Percentiles rank a stretch among this genome's conserved stretches.
Evolutionary conservation across 2,888 invertebrate species (phyloP).

Genomic region (Heteromurus nitidus): DNA sequence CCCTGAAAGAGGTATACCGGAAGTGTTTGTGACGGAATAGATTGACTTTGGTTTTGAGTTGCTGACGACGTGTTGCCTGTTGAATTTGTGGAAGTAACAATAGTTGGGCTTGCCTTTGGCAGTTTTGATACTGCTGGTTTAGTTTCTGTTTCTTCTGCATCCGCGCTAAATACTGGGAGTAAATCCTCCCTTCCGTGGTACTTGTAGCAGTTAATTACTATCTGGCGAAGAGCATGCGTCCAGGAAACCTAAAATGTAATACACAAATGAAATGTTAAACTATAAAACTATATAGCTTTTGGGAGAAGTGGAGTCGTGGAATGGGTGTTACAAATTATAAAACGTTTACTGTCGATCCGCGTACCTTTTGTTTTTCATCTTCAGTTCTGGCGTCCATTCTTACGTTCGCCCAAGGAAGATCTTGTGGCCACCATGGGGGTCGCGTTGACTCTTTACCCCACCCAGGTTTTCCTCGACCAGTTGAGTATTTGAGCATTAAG

Average conservation of each 20-base stretch:
- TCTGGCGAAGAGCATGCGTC: conserved; percentile 97
- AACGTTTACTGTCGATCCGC: too few species aligned
- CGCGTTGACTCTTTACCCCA: conserved; percentile 97
- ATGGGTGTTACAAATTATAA: neutral
- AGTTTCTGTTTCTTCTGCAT: conserved; percentile 85
- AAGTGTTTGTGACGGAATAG: conserved; percentile 71
- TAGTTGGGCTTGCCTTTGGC: conserved; percentile 84
- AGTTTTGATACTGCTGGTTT: conserved; percentile 78
- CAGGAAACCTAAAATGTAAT: conserved; percentile 92
- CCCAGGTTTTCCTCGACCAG: conserved; percentile 95
- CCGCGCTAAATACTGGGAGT: conserved; percentile 94
- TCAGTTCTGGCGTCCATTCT: conserved; percentile 97
- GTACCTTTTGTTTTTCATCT: conserved; percentile 97
- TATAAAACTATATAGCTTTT: neutral
- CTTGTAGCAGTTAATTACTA: conserved; percentile 98
- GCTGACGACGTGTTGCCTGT: conserved; percentile 52
- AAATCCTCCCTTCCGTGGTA: conserved; percentile 97
- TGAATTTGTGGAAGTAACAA: conserved; percentile 57
- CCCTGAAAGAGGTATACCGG: too few species aligned
- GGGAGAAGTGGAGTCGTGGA: neutral
- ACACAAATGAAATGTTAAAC: neutral
- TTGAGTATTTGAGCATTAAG: conserved; percentile 97
- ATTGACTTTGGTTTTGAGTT: conserved; percentile 72
- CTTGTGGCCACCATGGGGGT: conserved; percentile 99
- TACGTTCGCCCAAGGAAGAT: conserved; percentile 98